Base-by-base conservation (phyloP, 2,797 vertebrate genomes). In the Odontamblyopus lacepedii region DNA sequence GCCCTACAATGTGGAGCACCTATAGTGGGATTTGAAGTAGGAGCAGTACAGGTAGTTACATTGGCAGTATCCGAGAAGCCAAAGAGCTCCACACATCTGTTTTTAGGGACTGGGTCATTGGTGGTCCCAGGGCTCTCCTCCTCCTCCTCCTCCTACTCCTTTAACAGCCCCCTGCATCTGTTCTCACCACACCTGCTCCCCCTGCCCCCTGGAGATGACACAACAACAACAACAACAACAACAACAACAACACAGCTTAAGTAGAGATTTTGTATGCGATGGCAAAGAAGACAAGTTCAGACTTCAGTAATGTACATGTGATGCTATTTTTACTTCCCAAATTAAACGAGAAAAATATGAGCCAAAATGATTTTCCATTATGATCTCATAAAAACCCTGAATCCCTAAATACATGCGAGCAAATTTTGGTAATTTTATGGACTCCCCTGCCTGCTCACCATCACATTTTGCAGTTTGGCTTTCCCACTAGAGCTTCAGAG, bases 71-170 rank as follows among this genome's bases (percentile, higher is more conserved):
- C 90, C 89, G 78, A 75, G 62, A 1, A 73, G 78, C 78, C 79
- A 82, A 73, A 76, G 81, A 76, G 79, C 84, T 85, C 85, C 75
- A 88, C 90, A 93, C 90, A 92, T 91, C 85, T 78, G 85, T 91
- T 93, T 90, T 91, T 82, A 89, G 83, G 80, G 82, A 88, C 64
- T 75, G 82, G 85, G 57, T 70, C 83, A 92, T 87, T 89, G 87
- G 92, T 92, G 87, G 87, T 72, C 29, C 68, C 44, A 67, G 77
- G 60, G 81, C 77, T 56, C 78, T 75, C 35, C 60, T 69, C 50
- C 16, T 16, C 67, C 23, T 44, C 12, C 41, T 41, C 2, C 41
- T 44, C 41, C 38, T 12, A 11, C 9, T 44, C 2, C 44, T 48
- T 4, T 83, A 50, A 66, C 26, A 50, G 64, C 64, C 67, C 59